Base-by-base conservation (phyloP, 1,140 invertebrate genomes). In the Papilio glaucus region DNA sequence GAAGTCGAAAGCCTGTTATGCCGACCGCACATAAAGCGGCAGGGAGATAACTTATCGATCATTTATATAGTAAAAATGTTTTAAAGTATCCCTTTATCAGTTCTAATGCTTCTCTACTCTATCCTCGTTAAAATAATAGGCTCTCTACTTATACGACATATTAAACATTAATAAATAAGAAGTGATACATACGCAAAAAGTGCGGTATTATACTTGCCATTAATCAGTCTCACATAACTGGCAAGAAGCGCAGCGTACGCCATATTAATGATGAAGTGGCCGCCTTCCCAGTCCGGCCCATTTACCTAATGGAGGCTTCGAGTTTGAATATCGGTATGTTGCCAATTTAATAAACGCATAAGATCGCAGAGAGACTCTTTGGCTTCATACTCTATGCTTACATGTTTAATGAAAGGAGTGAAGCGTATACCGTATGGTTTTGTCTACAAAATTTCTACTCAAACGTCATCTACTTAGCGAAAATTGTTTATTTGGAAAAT, bases 211-310 rank as follows among this genome's bases (percentile, higher is more conserved):
- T 33, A 6, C 29, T 24, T 21, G 12, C 24, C 49, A 57, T 57
- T 57, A 57, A 57, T 57, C 49, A 57, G 49, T 13, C 49, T 57
- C 49, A 53, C 9, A 24, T 57, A 57, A 57, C 49, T 49, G 45
- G 45, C 45, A 49, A 49, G 45, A 49, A 49, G 45, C 24, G 6
- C 49, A 26, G 21, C 18, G 49, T 21, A 57, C 9, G 49, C 21
- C 0, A 57, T 57, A 57, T 57, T 57, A 21, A 57, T 24, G 49
- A 10, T 21, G 8, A 9, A 18, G 45, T 49, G 24, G 49, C 45
- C 42, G 42, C 45, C 29, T 33, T 6, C 45, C 49, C 49, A 4
- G 10, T 21, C 24, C 49, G 21, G 49, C 4, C 21, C 49, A 57
- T 57, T 57, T 57, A 26, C 49, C 10, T 57, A 57, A 57, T 57